Evolutionary conservation across 1,140 invertebrate genomes (phyloP).

Genomic region (Aphelinus certus): DNA sequence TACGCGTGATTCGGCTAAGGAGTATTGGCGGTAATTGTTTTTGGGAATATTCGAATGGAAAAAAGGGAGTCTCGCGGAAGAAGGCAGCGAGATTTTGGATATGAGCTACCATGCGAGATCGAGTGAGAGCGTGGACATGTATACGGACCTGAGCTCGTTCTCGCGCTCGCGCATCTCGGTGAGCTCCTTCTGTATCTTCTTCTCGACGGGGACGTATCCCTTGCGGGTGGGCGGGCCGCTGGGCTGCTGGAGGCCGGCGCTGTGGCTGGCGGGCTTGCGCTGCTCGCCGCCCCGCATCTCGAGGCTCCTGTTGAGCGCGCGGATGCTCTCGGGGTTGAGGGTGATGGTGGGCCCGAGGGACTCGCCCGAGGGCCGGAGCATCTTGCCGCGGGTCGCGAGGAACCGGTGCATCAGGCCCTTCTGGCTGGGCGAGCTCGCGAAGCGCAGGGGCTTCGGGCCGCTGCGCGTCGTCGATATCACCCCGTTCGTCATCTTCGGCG

Average conservation of each 20-base stretch:
- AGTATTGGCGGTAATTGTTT: too few species aligned
- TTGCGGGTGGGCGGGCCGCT: constrained; percentile 68
- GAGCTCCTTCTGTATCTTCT: constrained; percentile 82
- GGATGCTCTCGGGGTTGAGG: constrained; percentile 54
- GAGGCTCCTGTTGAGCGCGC: constrained; percentile 49
- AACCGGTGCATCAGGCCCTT: constrained; percentile 82
- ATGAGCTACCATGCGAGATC: too few species aligned
- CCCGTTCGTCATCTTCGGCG: constrained; percentile 57
- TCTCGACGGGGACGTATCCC: constrained; percentile 76
- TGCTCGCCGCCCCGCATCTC: constrained; percentile 39
- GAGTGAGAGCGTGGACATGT: too few species aligned
- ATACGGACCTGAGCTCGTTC: constrained; percentile 72
- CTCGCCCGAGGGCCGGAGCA: constrained; percentile 54
- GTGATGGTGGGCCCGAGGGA: constrained; percentile 53
- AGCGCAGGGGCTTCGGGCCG: constrained; percentile 66
- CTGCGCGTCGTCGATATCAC: constrained; percentile 53
- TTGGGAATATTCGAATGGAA: too few species aligned
- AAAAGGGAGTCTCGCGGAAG: too few species aligned
- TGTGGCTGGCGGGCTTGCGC: too few species aligned
- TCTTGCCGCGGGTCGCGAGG: constrained; percentile 76
- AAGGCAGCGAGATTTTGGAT: too few species aligned
- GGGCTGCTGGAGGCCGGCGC: constrained; percentile 45
- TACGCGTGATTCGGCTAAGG: too few species aligned
- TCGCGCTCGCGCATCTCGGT: constrained; percentile 79
- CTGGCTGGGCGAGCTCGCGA: constrained; percentile 70